Evolutionary conservation across 2,797 vertebrate genomes (phyloP), one percentile per base, ranked within the genome.

Genomic region (Picus viridis): DNA sequence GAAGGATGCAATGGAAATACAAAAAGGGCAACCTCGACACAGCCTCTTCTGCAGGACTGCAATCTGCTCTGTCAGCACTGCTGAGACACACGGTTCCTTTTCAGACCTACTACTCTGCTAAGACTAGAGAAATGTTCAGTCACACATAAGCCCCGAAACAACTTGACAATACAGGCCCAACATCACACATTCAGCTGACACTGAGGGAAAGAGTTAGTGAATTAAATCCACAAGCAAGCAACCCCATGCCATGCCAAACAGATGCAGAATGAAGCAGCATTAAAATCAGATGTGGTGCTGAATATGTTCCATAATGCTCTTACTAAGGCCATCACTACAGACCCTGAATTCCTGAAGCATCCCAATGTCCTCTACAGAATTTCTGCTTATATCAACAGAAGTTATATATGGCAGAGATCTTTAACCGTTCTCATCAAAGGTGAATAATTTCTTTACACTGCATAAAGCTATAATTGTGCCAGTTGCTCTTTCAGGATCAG

Each of bases 401-500:
- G 34, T n/a, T 69, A 16, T 32, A 5, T 65, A 77, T 16, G 23
- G 51, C 18, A 69, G 53, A 74, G 29, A 63, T 53, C 62, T 77
- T 75, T 45, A 77, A 68, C 34, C 68, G 79, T 17, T 59, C 69
- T 85, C 45, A 76, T 68, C 43, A 83, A 85, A 89, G 30, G 17
- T 83, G 32, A 88, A 12, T 54, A 29, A 63, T 70, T 87, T 85
- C 49, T 75, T 85, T 83, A 76, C 29, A 92, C 26, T 83, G 49
- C 57, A 95, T 68, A 92, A 92, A 94, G 39, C 24, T 78, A n/a
- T 34, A 86, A 81, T 2, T 70, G 30, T 88, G 69, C 53, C 1
- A 80, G 47, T 87, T 83, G 43, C n/a, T 88, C 84, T 84, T 84
- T 61, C 92, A 88, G 53, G 54, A 89, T 64, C 51, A 90, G 41